These are phyloP conservation scores for Oligia strigilis DNA, from an alignment of 2,888 invertebrate species.

Conservation along the genomic window DNA sequence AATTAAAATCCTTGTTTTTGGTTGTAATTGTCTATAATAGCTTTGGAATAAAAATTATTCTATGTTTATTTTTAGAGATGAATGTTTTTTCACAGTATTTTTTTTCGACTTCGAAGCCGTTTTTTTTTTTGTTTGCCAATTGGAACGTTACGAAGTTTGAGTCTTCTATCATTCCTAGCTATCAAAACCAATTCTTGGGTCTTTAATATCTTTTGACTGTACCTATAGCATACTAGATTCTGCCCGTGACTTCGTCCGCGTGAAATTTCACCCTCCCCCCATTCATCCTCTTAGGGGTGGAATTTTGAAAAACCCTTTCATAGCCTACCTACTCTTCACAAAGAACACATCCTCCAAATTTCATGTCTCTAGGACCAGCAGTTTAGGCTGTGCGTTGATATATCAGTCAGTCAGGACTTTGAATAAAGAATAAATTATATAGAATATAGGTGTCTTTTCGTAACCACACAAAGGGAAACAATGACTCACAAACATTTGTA, in stretches of 20 bases:
- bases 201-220: conserved; percentile 4
- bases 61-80: not conserved
- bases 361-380: too few species aligned
- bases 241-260: too few species aligned
- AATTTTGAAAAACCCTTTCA: too few species aligned
- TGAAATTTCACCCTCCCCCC: too few species aligned
- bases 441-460: not conserved
- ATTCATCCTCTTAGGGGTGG: too few species aligned
- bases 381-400: too few species aligned
- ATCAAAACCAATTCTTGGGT: not conserved
- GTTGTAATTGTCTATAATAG: conserved; percentile 1
- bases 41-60: not conserved
- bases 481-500: conserved; percentile 54
- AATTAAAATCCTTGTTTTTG: conserved; percentile 10
- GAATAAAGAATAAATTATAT: too few species aligned
- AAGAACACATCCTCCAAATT: too few species aligned
- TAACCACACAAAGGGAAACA: conserved; percentile 13
- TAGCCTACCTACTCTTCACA: too few species aligned
- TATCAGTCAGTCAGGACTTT: too few species aligned
- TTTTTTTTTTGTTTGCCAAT: not conserved
- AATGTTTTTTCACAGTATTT: not conserved
- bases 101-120: not conserved
- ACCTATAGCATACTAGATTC: too few species aligned
- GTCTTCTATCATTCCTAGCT: not conserved
- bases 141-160: not conserved